These are phyloP conservation scores for Pseudomyrmex concolor DNA, from an alignment of 1,140 invertebrate species.

Conservation along the genomic window DNA sequence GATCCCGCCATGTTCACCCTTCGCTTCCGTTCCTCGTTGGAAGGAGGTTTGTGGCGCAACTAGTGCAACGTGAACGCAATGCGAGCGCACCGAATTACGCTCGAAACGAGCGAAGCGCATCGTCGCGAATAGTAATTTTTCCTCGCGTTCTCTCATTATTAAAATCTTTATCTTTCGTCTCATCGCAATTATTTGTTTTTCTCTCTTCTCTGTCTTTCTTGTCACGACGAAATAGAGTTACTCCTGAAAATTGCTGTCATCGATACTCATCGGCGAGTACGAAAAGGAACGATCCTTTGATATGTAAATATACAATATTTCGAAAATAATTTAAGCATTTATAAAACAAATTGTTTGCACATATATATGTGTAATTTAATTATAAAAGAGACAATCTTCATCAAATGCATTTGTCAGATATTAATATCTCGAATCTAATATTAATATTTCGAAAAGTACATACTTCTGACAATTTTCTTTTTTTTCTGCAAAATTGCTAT, in stretches of 20 bases:
- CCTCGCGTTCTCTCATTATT: constrained; percentile 44
- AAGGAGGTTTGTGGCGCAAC: constrained; percentile 51
- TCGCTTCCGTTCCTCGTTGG: constrained; percentile 16
- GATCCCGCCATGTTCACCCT: constrained; percentile 34
- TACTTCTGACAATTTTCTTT: not conserved
- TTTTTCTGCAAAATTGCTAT: not conserved
- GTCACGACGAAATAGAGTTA: constrained; percentile 29
- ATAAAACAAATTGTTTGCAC: too few species aligned
- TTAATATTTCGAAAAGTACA: not conserved
- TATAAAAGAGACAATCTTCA: too few species aligned
- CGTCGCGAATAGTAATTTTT: constrained; percentile 69
- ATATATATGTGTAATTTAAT: too few species aligned
- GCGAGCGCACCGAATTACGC: constrained; percentile 51
- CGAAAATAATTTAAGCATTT: too few species aligned
- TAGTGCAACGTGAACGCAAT: constrained; percentile 21
- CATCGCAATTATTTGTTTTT: constrained; percentile 15
- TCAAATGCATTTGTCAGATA: not conserved
- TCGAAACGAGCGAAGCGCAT: constrained; percentile 59
- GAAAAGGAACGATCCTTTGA: constrained; percentile 8
- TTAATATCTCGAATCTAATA: not conserved
- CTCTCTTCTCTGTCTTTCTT: not conserved
- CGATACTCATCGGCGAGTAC: not conserved
- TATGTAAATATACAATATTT: not conserved
- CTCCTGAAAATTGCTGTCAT: constrained; percentile 35
- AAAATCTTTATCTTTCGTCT: constrained; percentile 23